A percentile compares a stretch with the other conserved stretches of the same genome.
Evolutionary conservation across 2,113 vertebrate species (phyloP).

Genomic region (Anas platyrhynchos): DNA sequence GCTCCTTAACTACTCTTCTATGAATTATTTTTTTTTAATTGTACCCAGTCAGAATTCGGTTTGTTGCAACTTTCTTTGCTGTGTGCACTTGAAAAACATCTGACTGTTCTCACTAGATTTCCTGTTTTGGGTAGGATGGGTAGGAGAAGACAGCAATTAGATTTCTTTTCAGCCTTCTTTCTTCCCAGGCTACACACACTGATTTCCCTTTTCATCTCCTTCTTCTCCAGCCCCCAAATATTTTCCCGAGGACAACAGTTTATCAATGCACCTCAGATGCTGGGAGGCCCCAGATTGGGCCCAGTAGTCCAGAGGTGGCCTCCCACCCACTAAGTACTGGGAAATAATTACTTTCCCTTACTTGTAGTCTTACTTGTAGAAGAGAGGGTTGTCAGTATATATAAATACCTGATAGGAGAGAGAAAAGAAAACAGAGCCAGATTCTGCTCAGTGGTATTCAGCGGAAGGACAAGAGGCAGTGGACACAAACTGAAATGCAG

Average conservation of each 20-base stretch:
- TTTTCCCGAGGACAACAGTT: neutral
- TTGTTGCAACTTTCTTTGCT: neutral
- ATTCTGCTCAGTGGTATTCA: neutral
- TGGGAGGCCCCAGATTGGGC: neutral
- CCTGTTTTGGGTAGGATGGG: neutral
- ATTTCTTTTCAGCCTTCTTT: neutral
- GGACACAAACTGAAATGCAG: neutral
- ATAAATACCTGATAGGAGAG: neutral
- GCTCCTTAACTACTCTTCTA: neutral
- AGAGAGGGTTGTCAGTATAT: neutral
- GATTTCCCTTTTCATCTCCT: neutral
- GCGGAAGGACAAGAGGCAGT: neutral
- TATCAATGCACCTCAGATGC: neutral
- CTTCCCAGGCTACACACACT: neutral
- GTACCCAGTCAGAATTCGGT: neutral
- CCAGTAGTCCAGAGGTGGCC: neutral
- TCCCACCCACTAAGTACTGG: neutral
- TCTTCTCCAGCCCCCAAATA: neutral
- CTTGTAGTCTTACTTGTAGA: too few species aligned
- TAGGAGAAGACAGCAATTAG: neutral
- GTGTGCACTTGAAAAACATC: neutral
- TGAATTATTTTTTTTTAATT: neutral
- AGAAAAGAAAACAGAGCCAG: neutral
- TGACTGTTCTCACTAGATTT: neutral
- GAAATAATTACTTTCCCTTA: too few species aligned